Base-by-base conservation (phyloP, 2,113 vertebrate species). In the Oxyruncus cristatus region DNA sequence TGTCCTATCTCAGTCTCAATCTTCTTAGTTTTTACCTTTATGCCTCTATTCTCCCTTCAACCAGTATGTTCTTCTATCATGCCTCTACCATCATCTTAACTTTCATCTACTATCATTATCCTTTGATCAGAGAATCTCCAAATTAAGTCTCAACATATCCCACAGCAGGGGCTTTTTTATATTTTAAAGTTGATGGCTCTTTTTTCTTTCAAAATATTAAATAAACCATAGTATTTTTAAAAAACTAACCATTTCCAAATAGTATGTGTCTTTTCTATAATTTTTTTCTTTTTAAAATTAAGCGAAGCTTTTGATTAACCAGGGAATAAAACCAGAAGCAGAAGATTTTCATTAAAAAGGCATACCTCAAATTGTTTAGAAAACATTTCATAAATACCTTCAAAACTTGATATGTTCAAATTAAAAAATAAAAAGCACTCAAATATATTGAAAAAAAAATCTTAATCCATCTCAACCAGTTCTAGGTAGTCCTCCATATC, bases 191-290 rank as follows among this genome's bases (percentile, higher is more conserved):
- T 52, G 9, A 73, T 59, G 4, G 3, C 2, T 15, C 8, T 28
- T 89, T 92, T 72, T 50, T 15, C 12, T 47, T 94, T 82, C 24
- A 75, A 89, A 80, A 56, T 61, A 65, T 32, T 4, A 41, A 52
- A 44, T 15, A 77, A 71, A 42, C 1, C 3, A 21, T 6, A 79
- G 1, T 2, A 50, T 76, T 90, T 76, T 7, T 8, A 15, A 59
- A 82, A 75, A 84, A 27, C 2, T 2, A 1, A 28, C 1, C 12
- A 2, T 58, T 83, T 82, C 32, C n/a, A 58, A 52, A 89, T 77
- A 83, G 3, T 39, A 2, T 33, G 1, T n/a, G 5, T 3, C 1
- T 32, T 44, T 85, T 67, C 22, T 9, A 27, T 2, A 35, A 4
- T 7, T 19, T 49, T 68, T 61, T 23, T n/a, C 5, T 50, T 82